These are phyloP conservation scores for Salarias fasciatus DNA, from an alignment of 2,797 vertebrate species.

Conservation along the genomic window DNA sequence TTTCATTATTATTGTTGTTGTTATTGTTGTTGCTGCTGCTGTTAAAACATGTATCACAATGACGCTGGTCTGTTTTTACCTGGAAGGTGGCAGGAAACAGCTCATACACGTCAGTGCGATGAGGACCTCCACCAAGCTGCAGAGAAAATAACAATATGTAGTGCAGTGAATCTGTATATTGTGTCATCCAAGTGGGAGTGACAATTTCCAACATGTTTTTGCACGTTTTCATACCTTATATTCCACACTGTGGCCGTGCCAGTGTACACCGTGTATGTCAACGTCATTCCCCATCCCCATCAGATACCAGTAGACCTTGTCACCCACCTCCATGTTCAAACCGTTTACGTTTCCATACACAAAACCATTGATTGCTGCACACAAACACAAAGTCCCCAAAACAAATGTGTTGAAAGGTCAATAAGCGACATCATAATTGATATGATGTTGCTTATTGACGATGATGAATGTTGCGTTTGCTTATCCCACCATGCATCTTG, in stretches of 20 bases:
- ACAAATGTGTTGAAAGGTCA: not conserved
- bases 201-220: not conserved
- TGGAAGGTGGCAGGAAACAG: conserved; percentile 94
- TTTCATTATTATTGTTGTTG: too few species aligned
- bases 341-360: conserved; percentile 90
- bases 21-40: too few species aligned
- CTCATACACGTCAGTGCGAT: conserved; percentile 89
- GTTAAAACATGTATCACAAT: too few species aligned
- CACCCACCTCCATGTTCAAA: conserved; percentile 89
- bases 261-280: conserved; percentile 92
- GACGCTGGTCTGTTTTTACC: too few species aligned
- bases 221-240: conserved; percentile 86
- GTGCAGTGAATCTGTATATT: not conserved
- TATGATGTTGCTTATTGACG: too few species aligned
- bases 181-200: not conserved
- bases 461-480: not conserved
- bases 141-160: not conserved
- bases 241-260: conserved; percentile 93
- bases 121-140: conserved; percentile 81
- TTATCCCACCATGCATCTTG: conserved; percentile 91
- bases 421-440: not conserved
- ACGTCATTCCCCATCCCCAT: conserved; percentile 94
- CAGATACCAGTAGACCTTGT: conserved; percentile 93
- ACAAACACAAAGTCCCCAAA: conserved; percentile 11
- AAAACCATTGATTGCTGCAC: conserved; percentile 91